Evolutionary conservation across 2,888 invertebrate species (phyloP).

Genomic region (Caenorhabditis virilis): DNA sequence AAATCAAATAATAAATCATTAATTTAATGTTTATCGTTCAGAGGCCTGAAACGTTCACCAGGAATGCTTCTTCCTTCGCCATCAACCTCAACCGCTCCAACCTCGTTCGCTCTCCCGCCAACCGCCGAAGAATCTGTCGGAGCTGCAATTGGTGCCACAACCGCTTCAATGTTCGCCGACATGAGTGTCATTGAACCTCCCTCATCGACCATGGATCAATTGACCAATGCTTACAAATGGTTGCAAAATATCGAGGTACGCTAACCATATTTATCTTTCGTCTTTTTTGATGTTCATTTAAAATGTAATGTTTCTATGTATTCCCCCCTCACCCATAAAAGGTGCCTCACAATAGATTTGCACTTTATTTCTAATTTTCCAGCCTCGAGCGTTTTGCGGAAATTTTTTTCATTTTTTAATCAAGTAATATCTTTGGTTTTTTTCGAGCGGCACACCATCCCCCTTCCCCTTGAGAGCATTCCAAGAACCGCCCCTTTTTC

Average conservation of each 20-base stretch:
- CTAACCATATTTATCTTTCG: conserved; percentile 4
- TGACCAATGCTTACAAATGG: conserved; percentile 43
- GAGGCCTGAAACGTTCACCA: conserved; percentile 67
- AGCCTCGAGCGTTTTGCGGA: too few species aligned
- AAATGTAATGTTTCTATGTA: not conserved
- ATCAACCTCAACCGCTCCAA: conserved; percentile 12
- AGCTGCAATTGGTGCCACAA: conserved; percentile 27
- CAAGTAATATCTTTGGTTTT: too few species aligned
- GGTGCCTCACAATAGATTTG: too few species aligned
- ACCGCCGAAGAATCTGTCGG: conserved; percentile 28
- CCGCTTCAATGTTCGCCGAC: conserved; percentile 26
- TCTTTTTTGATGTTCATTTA: conserved; percentile 4
- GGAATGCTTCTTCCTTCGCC: conserved; percentile 66
- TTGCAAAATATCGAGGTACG: conserved; percentile 43
- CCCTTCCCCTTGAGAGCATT: too few species aligned
- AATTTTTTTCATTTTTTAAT: too few species aligned
- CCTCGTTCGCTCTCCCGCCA: conserved; percentile 23
- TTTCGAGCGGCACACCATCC: too few species aligned
- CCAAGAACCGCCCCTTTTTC: too few species aligned
- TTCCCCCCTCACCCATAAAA: not conserved
- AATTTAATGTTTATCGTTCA: too few species aligned
- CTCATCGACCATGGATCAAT: conserved; percentile 24
- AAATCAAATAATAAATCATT: too few species aligned
- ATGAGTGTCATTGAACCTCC: conserved; percentile 14
- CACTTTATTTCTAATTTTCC: too few species aligned